Conservation (phyloP, 2,113 vertebrate species). For the Pipa parva region DNA sequence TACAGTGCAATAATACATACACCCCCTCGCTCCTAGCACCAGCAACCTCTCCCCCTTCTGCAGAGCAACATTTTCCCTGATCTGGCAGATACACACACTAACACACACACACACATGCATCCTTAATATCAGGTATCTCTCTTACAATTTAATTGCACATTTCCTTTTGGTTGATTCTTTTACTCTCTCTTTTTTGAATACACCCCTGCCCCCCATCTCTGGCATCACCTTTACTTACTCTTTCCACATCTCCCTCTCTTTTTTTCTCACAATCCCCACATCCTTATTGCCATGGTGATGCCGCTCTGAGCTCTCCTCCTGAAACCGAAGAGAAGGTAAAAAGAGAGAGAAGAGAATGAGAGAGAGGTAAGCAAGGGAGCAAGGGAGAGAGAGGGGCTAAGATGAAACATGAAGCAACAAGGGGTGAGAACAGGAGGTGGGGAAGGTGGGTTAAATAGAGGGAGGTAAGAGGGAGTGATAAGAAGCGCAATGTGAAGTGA, state of each 20-base stretch:
- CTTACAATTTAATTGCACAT: conserved; percentile 12
- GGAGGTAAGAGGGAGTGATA: background rate
- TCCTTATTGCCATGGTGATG: conserved; percentile 41
- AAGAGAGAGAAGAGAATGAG: conserved; percentile 34
- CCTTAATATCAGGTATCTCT: conserved; percentile 5
- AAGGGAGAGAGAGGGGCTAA: conserved; percentile 2
- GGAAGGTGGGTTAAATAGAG: background rate
- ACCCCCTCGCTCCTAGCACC: background rate
- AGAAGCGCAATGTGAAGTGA: background rate
- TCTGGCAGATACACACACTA: conserved; percentile 8
- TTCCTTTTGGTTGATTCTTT: conserved; percentile 13
- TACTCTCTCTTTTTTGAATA: conserved; percentile 11
- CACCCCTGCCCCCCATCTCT: conserved; percentile 9
- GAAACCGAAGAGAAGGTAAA: conserved; percentile 42
- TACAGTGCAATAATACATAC: conserved; percentile 19
- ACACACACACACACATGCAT: conserved; percentile 19
- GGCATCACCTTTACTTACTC: conserved; percentile 27
- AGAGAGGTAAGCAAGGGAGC: conserved; percentile 21
- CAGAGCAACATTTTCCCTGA: conserved; percentile 2
- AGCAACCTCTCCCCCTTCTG: conserved; percentile 5
- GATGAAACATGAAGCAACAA: background rate
- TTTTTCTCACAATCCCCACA: conserved; percentile 29
- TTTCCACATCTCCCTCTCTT: conserved; percentile 28
- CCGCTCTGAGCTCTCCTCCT: conserved; percentile 37
- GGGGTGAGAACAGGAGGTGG: background rate